Evolutionary conservation across 1,140 invertebrate species (phyloP), one percentile per base, ranked within the genome.

Genomic region (Drosophila saltans): DNA sequence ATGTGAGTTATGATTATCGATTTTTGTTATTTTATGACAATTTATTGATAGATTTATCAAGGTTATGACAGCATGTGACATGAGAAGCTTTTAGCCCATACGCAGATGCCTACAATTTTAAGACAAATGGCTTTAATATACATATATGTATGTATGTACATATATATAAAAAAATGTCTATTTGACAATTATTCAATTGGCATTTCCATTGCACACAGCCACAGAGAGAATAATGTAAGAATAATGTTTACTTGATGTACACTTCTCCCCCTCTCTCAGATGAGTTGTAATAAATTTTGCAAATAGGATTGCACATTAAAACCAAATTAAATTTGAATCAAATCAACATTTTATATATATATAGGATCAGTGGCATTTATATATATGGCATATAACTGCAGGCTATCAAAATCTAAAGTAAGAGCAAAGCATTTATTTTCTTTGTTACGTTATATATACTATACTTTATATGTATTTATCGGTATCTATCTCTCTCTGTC

Each of bases 21-120:
- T 58, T 58, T 33, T 39, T 33, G 16, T 16, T 58, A 39, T 36
- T 58, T 39, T 58, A 39, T 39, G 57, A 58, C 57, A 58, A 58
- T 58, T 58, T 58, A 58, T 58, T 39, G 57, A 58, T 58, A 36
- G 57, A 58, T 58, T 57, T 58, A 52, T 52, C 45, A 52, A 52
- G 45, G 45, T 52, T 52, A 52, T 52, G 45, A 52, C 45, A 52
- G 21, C 45, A 26, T 52, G 9, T 52, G 45, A 48, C 45, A 48
- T 52, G 45, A 52, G 21, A 52, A 52, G 45, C 45, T 52, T 52
- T 52, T 26, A 52, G 45, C 24, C 45, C 2, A 9, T 26, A 3
- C 43, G 2, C 1, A 24, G 33, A 36, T 36, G 33, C 33, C 33
- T 36, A 4, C 33, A 36, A 36, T 36, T 36, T 36, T 36, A 5